Conservation (phyloP, 2,113 vertebrate species). For the Calyptommatus sinebrachiatus region DNA sequence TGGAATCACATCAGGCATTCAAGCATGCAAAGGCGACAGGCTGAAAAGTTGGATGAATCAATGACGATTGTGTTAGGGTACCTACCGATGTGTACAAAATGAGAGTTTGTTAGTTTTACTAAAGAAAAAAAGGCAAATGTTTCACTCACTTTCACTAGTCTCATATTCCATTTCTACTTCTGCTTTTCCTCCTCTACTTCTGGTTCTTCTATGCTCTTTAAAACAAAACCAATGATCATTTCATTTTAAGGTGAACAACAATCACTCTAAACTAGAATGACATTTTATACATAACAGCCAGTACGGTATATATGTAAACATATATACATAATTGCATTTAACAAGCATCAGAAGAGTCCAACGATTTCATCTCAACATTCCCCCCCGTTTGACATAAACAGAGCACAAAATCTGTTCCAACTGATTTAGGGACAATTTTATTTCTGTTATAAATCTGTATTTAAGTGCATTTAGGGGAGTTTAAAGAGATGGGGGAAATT, state of each 20-base stretch:
- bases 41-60: slow-evolving; percentile 34
- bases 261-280: slow-evolving; percentile 63
- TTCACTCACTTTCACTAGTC: slow-evolving; percentile 76
- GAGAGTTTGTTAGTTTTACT: slow-evolving; percentile 67
- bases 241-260: slow-evolving; percentile 64
- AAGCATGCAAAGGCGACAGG: slow-evolving; percentile 34
- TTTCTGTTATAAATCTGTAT: slow-evolving; percentile 23
- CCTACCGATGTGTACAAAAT: slow-evolving; percentile 56
- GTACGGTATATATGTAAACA: slow-evolving; percentile 50
- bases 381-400: background rate
- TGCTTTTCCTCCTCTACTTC: slow-evolving; percentile 74
- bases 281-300: slow-evolving; percentile 63
- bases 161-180: slow-evolving; percentile 74
- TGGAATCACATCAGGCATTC: slow-evolving; percentile 43
- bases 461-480: background rate
- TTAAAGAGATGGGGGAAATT: background rate
- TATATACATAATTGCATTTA: slow-evolving; percentile 48
- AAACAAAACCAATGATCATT: slow-evolving; percentile 74
- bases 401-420: slow-evolving; percentile 45
- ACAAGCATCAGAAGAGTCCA: slow-evolving; percentile 52
- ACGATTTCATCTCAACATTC: slow-evolving; percentile 51
- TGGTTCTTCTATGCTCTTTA: slow-evolving; percentile 76
- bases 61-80: slow-evolving; percentile 49
- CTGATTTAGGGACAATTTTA: slow-evolving; percentile 26
- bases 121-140: slow-evolving; percentile 68